A percentile compares a stretch with the other conserved stretches of the same genome.
Evolutionary conservation across 2,113 vertebrate species (phyloP).

Genomic region (Bucco capensis): DNA sequence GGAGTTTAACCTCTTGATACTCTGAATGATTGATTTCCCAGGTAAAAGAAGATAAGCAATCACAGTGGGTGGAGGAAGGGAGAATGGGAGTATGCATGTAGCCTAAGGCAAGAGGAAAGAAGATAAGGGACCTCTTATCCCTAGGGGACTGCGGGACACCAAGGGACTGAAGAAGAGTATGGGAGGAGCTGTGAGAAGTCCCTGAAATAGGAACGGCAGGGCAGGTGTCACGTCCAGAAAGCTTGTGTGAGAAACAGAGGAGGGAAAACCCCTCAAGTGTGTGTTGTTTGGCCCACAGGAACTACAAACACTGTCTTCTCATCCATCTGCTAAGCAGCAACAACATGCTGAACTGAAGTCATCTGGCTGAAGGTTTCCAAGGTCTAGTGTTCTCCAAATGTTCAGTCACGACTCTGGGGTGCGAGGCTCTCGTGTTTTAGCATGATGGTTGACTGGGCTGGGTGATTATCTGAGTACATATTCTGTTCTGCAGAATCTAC

Average conservation of each 20-base stretch:
- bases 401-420: background rate
- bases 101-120: background rate
- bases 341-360: background rate
- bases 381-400: background rate
- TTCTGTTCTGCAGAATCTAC: background rate
- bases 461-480: rapidly evolving
- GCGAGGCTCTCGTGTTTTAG: background rate
- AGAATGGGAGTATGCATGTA: background rate
- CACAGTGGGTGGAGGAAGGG: background rate
- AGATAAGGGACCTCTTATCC: background rate
- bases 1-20: background rate
- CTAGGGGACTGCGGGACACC: background rate
- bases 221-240: background rate
- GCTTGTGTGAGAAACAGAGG: background rate
- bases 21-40: background rate
- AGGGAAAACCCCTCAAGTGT: background rate
- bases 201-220: background rate
- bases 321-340: background rate
- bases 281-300: background rate
- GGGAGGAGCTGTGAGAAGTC: background rate
- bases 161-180: background rate
- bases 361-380: background rate
- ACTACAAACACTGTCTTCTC: background rate
- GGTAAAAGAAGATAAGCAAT: background rate
- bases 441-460: rapidly evolving